A percentile compares a stretch with the other conserved stretches of the same genome.
Conservation (phyloP, 2,888 invertebrate species). For the Eutolmus rufibarbis region DNA sequence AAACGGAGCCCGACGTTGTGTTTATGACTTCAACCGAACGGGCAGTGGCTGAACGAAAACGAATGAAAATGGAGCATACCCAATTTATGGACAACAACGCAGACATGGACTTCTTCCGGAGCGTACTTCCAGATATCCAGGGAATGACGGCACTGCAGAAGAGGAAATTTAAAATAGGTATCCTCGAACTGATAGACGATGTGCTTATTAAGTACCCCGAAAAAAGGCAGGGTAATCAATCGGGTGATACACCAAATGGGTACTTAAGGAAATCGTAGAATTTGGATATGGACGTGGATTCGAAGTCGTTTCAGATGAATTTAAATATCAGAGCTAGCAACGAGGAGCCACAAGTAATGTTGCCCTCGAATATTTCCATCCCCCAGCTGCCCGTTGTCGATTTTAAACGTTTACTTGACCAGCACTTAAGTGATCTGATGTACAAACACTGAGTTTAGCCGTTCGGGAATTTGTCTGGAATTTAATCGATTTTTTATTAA, state of each 20-base stretch:
- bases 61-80: constrained; percentile 39
- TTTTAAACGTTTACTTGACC: constrained; percentile 12
- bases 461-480: constrained; percentile 7
- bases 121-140: constrained; percentile 66
- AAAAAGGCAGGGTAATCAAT: constrained; percentile 32
- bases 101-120: constrained; percentile 65
- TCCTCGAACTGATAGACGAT: constrained; percentile 65
- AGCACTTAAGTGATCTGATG: constrained; percentile 21
- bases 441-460: constrained; percentile 16
- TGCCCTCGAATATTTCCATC: background rate
- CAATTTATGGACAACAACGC: constrained; percentile 53
- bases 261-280: constrained; percentile 27
- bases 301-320: constrained; percentile 4
- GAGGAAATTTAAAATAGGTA: constrained; percentile 65
- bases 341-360: background rate
- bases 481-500: background rate
- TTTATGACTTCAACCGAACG: constrained; percentile 17
- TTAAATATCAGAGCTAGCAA: background rate
- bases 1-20: constrained; percentile 41
- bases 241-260: constrained; percentile 23
- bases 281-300: background rate
- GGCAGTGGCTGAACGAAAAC: constrained; percentile 30
- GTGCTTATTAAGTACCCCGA: constrained; percentile 58
- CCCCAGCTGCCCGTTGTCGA: background rate
- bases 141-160: constrained; percentile 65